Evolutionary conservation across 2,888 invertebrate species (phyloP), one percentile per base, ranked within the genome.

Genomic region (Macaria liturata): DNA sequence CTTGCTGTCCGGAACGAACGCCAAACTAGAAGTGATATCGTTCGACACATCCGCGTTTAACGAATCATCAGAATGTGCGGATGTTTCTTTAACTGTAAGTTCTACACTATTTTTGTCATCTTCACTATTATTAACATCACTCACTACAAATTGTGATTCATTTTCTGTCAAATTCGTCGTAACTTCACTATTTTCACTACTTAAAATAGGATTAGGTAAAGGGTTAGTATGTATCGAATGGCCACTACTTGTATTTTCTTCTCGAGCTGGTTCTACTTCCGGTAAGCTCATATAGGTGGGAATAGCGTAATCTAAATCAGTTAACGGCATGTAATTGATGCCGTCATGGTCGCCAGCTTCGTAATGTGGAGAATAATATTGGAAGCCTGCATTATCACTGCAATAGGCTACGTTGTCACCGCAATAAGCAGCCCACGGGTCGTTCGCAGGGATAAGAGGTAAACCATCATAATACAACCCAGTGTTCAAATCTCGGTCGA

Each of bases 1-100:
- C 82, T 86, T 87, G 79, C 91, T 91, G 69, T 80, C 87, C 55
- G 92, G 91, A 59, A 91, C 69, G 71, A 89, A 90, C 43, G 92
- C 92, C 72, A 91, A 80, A 78, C 91, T 91, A 62, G 91, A 91
- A 57, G 91, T 91, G 46, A 91, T 75, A 68, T 91, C 91, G 60
- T 83, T 82, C 32, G 91, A 91, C 62, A 88, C 84, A 68, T 91
- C 92, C 20, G 85, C 89, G 69, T 84, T 88, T 34, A 86, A 72
- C 37, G 92, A 91, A 72, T 85, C 91, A 67, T 87, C 88, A 73
- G 90, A 90, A 64, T 72, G 78, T 30, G 79, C 74, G 7, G 82
- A 85, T 8, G 83, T 81, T 71, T 85, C 83, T 71, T 84, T 84
- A 70, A 81, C 79, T 47, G 66, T 65, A 50, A 42, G 42, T 42